phyloP scores from a whole-genome alignment of 2,113 vertebrate species.

The Mastomys natalensis region DNA sequence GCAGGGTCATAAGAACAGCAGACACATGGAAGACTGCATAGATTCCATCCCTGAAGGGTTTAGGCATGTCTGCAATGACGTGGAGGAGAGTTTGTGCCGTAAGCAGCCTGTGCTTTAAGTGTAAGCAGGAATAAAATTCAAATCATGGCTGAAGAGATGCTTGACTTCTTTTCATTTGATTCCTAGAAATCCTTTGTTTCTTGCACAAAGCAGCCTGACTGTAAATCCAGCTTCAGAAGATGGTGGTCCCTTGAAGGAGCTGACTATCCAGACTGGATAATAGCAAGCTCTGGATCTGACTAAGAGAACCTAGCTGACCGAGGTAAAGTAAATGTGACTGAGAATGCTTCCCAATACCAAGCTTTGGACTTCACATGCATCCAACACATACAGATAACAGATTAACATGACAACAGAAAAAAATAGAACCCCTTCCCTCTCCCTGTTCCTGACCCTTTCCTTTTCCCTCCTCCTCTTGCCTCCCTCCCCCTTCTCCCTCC shows the following conservation, averaged over 20 bases:
- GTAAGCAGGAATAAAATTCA: not conserved
- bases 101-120: not conserved
- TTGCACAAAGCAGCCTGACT: too few relatives aligned
- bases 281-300: too few relatives aligned
- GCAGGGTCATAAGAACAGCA: not conserved
- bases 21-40: not conserved
- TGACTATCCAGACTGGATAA: too few relatives aligned
- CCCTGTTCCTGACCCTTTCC: too few relatives aligned
- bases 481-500: too few relatives aligned
- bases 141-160: not conserved
- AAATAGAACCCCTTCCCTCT: not conserved
- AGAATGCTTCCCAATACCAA: too few relatives aligned
- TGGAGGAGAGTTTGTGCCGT: not conserved
- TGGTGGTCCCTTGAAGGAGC: accelerated
- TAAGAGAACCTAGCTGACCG: not conserved
- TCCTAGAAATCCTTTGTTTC: not conserved
- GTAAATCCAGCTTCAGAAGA: not conserved
- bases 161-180: not conserved
- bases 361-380: not conserved
- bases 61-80: not conserved
- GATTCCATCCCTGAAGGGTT: not conserved
- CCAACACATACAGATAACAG: not conserved
- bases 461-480: too few relatives aligned
- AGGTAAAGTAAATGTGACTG: not conserved
- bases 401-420: not conserved